phyloP scores from a whole-genome alignment of 2,797 vertebrate species.

The Lates japonicus region DNA sequence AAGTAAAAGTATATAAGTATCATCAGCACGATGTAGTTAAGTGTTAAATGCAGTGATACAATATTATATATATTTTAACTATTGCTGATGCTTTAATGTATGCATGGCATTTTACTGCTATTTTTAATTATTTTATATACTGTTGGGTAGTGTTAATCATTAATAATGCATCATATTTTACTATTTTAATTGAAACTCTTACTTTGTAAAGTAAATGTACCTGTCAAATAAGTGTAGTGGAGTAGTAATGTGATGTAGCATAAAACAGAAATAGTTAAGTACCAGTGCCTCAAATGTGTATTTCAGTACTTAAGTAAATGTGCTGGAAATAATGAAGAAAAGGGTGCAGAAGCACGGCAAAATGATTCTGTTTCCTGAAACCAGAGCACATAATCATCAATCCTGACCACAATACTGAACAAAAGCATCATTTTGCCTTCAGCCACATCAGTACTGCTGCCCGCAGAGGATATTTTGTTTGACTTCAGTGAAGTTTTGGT shows the following conservation, averaged over 20 bases:
- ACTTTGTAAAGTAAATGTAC: background rate
- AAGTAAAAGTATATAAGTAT: slow-evolving; percentile 8
- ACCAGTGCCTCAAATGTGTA: background rate
- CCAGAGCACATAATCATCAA: background rate
- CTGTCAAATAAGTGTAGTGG: background rate
- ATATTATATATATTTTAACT: background rate
- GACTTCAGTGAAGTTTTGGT: background rate
- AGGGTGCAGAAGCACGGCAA: background rate
- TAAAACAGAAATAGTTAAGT: background rate
- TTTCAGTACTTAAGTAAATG: background rate
- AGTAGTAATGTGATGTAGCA: background rate
- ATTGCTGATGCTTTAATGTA: background rate
- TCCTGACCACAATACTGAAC: too few species aligned
- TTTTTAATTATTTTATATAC: background rate
- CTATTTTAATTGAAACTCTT: background rate
- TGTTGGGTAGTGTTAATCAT: background rate
- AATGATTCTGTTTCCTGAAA: background rate
- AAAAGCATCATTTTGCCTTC: background rate
- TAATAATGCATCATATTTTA: background rate
- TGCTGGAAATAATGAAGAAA: background rate
- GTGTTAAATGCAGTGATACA: background rate
- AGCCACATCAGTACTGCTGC: background rate
- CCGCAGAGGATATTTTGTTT: background rate
- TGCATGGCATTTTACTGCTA: background rate
- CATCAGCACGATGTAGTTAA: background rate